phyloP scores from a whole-genome alignment of 2,888 invertebrate species.

The Drosophila prolongata region DNA sequence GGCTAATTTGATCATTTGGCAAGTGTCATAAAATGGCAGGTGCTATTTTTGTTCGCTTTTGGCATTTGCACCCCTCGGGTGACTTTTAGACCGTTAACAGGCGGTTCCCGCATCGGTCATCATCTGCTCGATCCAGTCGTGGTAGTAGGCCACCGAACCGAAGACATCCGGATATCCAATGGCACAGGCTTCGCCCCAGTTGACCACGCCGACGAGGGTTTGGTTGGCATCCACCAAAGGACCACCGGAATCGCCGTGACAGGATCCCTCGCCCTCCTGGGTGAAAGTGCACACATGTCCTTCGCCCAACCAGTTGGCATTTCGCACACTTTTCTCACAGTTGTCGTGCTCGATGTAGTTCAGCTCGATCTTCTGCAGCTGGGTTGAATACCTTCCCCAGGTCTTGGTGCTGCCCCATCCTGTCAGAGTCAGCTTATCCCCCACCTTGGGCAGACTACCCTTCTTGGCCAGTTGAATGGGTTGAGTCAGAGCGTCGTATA shows the following conservation, averaged over 20 bases:
- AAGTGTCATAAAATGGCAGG: constrained; percentile 12
- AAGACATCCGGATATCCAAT: constrained; percentile 82
- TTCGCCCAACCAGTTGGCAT: constrained; percentile 85
- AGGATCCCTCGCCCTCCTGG: constrained; percentile 85
- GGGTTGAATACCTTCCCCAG: constrained; percentile 85
- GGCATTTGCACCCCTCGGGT: constrained; percentile 21
- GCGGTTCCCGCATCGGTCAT: constrained; percentile 51
- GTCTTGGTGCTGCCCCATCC: constrained; percentile 87
- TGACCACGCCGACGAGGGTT: constrained; percentile 81
- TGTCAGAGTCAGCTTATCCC: constrained; percentile 86
- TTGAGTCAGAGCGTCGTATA: constrained; percentile 85
- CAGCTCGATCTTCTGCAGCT: constrained; percentile 86
- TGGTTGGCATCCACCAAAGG: constrained; percentile 76
- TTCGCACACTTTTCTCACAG: constrained; percentile 85
- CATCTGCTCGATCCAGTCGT: constrained; percentile 75
- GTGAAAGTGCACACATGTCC: constrained; percentile 87
- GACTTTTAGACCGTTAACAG: constrained; percentile 53
- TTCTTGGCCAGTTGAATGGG: constrained; percentile 86
- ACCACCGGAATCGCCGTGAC: constrained; percentile 82
- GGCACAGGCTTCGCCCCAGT: constrained; percentile 84
- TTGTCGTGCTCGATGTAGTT: constrained; percentile 84
- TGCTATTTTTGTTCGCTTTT: constrained; percentile 46
- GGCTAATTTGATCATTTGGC: constrained; percentile 45
- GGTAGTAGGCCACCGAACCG: constrained; percentile 78
- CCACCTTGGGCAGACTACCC: constrained; percentile 85